Base-by-base conservation (phyloP, 2,797 vertebrate species). In the Sciaenops ocellatus region DNA sequence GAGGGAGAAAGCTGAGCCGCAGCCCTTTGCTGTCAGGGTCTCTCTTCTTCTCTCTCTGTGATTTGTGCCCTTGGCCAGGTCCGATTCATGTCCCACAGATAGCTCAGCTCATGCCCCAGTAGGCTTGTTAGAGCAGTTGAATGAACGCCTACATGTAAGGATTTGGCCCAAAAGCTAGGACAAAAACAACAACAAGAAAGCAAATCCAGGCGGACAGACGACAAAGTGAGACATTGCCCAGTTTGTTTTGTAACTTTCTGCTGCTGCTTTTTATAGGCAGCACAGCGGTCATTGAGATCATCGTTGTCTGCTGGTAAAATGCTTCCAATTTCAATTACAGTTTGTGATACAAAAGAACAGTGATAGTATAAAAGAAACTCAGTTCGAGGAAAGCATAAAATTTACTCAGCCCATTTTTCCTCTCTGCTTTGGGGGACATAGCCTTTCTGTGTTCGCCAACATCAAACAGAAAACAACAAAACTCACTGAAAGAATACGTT, bases 61-160 rank as follows among this genome's bases (percentile, higher is more conserved):
- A 93, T 93, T 92, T 88, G 92, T 90, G 93, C 92, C 92, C 84
- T 92, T 71, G 87, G 92, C 92, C 92, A 88, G 92, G 92, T 93
- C 93, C 90, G 56, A 92, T 92, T 90, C 90, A 87, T 91, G 92
- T 92, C 93, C 92, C 91, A 87, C 90, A 91, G 91, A 94, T 87
- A 92, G 85, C 87, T 88, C 90, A 78, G 90, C 91, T 90, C 89
- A 92, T 86, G 90, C 90, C 92, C 92, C 92, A 91, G 90, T 89
- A 90, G 93, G 91, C 91, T 92, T 94, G 92, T 94, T 93, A 93
- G 85, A 91, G 90, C 89, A 91, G 89, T 52, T 92, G 90, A 93
- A 93, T 89, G 89, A 89, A 89, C 76, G 92, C 85, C 88, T 90
- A 90, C 90, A 93, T 93, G 91, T 91, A 87, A 86, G 82, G 87